Base-by-base conservation (phyloP, 2,888 invertebrate species). In the Cephus spinipes region DNA sequence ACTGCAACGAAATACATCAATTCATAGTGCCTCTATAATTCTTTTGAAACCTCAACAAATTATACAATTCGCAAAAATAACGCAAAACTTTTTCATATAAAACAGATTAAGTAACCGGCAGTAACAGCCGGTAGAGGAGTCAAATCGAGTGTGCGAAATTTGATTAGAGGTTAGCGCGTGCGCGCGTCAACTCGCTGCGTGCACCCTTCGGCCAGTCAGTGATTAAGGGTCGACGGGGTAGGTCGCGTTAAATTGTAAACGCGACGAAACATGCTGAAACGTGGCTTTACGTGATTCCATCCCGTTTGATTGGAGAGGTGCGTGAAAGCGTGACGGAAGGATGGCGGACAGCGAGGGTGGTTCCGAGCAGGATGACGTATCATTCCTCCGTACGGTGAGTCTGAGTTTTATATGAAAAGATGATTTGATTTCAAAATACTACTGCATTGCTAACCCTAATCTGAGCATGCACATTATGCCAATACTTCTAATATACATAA, bases 291-390 rank as follows among this genome's bases (percentile, higher is more conserved):
- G 71, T 71, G 71, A 71, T 68, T 68, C n/a, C 12, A 77, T 68
- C 73, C 73, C 76, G 77, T 73, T 33, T 69, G 31, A 77, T 74
- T 76, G 69, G 68, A 34, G 74, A 32, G 32, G 74, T 75, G 74
- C 73, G 76, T 32, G 73, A 68, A 75, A 36, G 31, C 75, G 55
- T 68, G 68, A n/a, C 30, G 68, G 32, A 55, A 85, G 82, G 82
- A 98, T 97, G 97, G 97, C 97, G 91, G 97, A 98, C 94, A 96
- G 96, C 91, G 98, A 98, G 93, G 98, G 97, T 91, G 97, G 98
- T 86, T 98, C 98, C 91, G 99, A 99, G 94, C 99, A 99, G 93
- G 99, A 99, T 96, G 99, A 99, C 95, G 98, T 99, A 93, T 99
- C 99, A 92, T 99, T 99, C 94, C 95, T 99, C 90, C 96, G 99